A percentile compares a stretch with the other conserved stretches of the same genome.
phyloP scores from a whole-genome alignment of 2,113 vertebrate species.

The Rhineura floridana region DNA sequence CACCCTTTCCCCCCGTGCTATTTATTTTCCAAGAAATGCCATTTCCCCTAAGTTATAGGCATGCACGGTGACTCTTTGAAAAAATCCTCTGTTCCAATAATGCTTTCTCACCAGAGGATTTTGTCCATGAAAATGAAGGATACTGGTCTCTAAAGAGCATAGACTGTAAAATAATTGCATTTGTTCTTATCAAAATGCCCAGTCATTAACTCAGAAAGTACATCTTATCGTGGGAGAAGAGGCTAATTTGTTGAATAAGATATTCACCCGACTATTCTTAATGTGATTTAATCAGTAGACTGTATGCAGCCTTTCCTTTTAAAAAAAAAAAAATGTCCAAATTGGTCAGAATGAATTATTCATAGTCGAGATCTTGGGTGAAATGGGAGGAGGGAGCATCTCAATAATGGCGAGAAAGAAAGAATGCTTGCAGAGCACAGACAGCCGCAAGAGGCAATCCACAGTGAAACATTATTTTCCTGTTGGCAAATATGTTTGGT shows the following conservation, averaged over 20 bases:
- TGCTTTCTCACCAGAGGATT: conserved; percentile 49
- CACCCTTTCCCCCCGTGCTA: background rate
- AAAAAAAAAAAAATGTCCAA: conserved; percentile 70
- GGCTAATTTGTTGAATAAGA: conserved; percentile 76
- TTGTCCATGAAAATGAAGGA: conserved; percentile 62
- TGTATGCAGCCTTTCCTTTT: conserved; percentile 52
- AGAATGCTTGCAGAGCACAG: conserved; percentile 22
- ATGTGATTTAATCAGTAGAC: conserved; percentile 76
- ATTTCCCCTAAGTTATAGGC: conserved; percentile 60
- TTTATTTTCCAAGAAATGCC: conserved; percentile 53
- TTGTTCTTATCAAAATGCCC: conserved; percentile 75
- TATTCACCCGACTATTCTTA: conserved; percentile 72
- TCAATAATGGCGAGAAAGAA: conserved; percentile 10
- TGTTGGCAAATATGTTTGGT: background rate
- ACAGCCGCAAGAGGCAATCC: background rate
- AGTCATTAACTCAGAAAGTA: conserved; percentile 73
- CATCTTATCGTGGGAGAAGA: conserved; percentile 69
- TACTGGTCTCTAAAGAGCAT: conserved; percentile 63
- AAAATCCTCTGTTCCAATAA: conserved; percentile 65
- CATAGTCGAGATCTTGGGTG: conserved; percentile 59
- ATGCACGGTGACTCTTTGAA: conserved; percentile 39
- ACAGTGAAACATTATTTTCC: background rate
- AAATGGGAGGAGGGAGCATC: conserved; percentile 36
- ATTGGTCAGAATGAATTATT: conserved; percentile 76
- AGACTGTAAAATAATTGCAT: conserved; percentile 75